Base-by-base conservation (phyloP, 2,888 invertebrate genomes). In the Lithophane semibrunnea region DNA sequence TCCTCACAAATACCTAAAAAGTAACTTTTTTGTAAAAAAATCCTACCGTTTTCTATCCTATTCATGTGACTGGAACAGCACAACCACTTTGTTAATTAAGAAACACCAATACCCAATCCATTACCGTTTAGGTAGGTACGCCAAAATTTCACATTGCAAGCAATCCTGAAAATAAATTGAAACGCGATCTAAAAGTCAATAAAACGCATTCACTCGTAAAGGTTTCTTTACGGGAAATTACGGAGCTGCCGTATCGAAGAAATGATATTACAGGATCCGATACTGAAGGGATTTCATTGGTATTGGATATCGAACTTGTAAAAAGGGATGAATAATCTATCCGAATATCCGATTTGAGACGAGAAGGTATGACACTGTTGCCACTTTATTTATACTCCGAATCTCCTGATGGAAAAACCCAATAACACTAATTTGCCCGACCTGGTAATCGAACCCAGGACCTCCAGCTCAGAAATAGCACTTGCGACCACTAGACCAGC, bases 151-250 rank as follows among this genome's bases (percentile, higher is more conserved):
- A 24, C 61, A 63, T 72, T 49, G 56, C 77, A 68, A 72, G 68
- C 56, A 52, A 52, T 61, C 47, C 64, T 21, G 56, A 68, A 77
- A 76, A 83, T 49, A 71, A 68, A 77, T 47, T 52, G 67, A 21
- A 69, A 60, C 64, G 61, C 60, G 18, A 49, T 73, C 58, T 67
- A 65, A 75, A 75, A 79, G 77, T 79, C 78, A 80, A 83, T 85
- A 85, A 85, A 85, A 78, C 58, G 73, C 75, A 79, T 69, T 74
- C 67, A 75, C 9, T 60, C 75, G 80, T 69, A 73, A 77, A 79
- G 52, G 49, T 73, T 75, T 67, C 75, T 77, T 77, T 63, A 71
- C 65, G 73, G 73, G 47, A 84, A 79, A 79, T 82, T 82, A 70
- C 74, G 0, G 49, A 69, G 18, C 63, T n/a, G 63, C 24, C 71